These are phyloP conservation scores for Onthophagus taurus DNA, from an alignment of 1,140 invertebrate genomes.

Conservation along the genomic window DNA sequence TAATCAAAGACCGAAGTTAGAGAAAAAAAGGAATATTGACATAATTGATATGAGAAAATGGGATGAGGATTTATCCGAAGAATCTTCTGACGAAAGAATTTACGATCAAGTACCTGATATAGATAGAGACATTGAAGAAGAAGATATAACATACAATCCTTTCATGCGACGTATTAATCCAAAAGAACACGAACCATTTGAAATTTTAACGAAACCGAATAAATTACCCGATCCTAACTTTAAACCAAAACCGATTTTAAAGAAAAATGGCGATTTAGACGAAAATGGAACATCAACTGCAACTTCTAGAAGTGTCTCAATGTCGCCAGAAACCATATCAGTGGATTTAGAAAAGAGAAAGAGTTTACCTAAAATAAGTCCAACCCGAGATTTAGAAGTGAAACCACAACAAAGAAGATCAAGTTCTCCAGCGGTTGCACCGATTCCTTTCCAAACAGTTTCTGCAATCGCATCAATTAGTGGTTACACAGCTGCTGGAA, in stretches of 20 bases:
- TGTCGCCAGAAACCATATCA: not conserved
- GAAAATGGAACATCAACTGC: not conserved
- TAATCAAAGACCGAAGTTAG: not conserved
- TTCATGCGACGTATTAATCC: slow-evolving; percentile 22
- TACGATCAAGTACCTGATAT: slow-evolving; percentile 28
- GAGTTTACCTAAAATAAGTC: slow-evolving; percentile 2
- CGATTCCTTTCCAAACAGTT: slow-evolving; percentile 15
- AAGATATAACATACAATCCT: slow-evolving; percentile 58
- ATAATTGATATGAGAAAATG: slow-evolving; percentile 32
- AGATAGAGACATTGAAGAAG: slow-evolving; percentile 46
- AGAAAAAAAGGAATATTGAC: slow-evolving; percentile 21
- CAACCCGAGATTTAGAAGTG: not conserved
- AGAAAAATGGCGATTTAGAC: slow-evolving; percentile 38
- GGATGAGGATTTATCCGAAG: slow-evolving; percentile 31
- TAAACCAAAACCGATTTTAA: slow-evolving; percentile 65
- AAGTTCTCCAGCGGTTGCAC: slow-evolving; percentile 3
- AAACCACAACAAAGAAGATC: slow-evolving; percentile 7
- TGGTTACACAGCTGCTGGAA: slow-evolving; percentile 32
- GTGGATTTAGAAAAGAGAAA: not conserved
- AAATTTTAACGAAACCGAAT: slow-evolving; percentile 45
- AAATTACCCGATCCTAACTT: slow-evolving; percentile 52
- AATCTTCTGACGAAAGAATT: slow-evolving; percentile 24
- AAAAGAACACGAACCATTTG: slow-evolving; percentile 42
- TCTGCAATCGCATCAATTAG: slow-evolving; percentile 25
- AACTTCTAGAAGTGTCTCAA: slow-evolving; percentile 34